Percentiles rank a stretch among this genome's conserved stretches.
These are phyloP conservation scores for Neomicropteryx cornuta DNA, from an alignment of 1,140 invertebrate species.

Conservation along the genomic window DNA sequence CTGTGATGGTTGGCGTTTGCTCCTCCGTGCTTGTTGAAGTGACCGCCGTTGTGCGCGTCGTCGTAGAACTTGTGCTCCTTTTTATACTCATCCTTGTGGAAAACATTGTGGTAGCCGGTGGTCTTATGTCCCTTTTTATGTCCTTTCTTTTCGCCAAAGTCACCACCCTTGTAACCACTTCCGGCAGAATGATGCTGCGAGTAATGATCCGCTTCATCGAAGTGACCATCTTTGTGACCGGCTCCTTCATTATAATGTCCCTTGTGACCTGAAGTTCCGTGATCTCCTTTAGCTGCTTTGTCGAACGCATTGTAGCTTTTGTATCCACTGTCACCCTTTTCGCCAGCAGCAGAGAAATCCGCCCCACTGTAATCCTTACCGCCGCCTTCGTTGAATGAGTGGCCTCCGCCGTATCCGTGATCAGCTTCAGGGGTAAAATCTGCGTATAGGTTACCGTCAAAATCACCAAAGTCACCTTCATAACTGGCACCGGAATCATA, in stretches of 20 bases:
- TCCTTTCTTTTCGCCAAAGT: constrained; percentile 56
- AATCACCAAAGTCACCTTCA: constrained; percentile 24
- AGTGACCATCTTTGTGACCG: constrained; percentile 25
- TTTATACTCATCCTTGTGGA: constrained; percentile 63
- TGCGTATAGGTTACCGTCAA: constrained; percentile 28
- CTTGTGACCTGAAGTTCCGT: constrained; percentile 21
- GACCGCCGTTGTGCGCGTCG: constrained; percentile 50
- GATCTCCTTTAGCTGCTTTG: constrained; percentile 22
- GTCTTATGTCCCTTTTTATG: constrained; percentile 58
- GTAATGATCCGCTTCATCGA: constrained; percentile 30
- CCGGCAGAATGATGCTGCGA: constrained; percentile 34
- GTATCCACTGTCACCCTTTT: constrained; percentile 23
- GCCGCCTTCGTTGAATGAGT: constrained; percentile 30
- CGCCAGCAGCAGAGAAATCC: constrained; percentile 23
- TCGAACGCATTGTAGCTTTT: constrained; percentile 25
- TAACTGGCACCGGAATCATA: constrained; percentile 15
- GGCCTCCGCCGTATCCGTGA: constrained; percentile 37
- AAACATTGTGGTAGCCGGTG: constrained; percentile 59
- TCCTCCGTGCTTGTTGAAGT: constrained; percentile 43
- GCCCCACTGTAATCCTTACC: constrained; percentile 13
- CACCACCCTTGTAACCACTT: constrained; percentile 52
- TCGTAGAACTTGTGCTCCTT: constrained; percentile 65
- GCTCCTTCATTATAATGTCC: constrained; percentile 24
- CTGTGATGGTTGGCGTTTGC: constrained; percentile 35
- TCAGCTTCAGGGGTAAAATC: constrained; percentile 27